Evolutionary conservation across 2,113 vertebrate genomes (phyloP), one percentile per base, ranked within the genome.

Genomic region (Hippocampus barbouri): DNA sequence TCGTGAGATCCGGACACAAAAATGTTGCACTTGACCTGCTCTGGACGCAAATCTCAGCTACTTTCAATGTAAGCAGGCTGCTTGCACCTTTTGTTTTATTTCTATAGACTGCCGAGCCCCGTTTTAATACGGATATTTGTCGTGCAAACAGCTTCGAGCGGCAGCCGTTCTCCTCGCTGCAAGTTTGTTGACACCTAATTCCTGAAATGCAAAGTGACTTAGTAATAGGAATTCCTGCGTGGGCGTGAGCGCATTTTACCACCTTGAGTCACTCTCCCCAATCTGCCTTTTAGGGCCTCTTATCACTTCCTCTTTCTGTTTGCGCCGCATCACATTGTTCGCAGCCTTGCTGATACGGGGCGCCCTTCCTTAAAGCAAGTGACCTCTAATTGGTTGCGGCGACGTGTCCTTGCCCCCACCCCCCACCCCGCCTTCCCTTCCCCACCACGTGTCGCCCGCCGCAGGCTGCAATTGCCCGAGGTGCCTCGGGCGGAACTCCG

Each of bases 271-370:
- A 64, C 75, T 11, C 11, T 59, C 72, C 20, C 27, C 65, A 54
- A 72, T 71, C 62, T 38, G 10, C 16, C 49, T 84, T 61, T 85
- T 78, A 83, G 18, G 16, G 47, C 62, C 30, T 25, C 45, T 53
- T 66, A 68, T 74, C 16, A 18, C 79, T 83, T 85, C 83, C 78
- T 73, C 49, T 51, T 27, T 69, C 47, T 77, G 80, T 84, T 82
- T 81, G 70, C 70, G 74, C 0, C 53, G 57, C 49, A 40, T 65
- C 68, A 56, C 59, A 70, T 62, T 23, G 21, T 83, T 80, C 65
- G 64, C 59, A 41, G 67, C 20, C 77, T 67, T 15, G 68, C 23
- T 53, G 65, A 75, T 74, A 70, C 34, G n/a, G 0, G 1, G 30
- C 59, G 45, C 4, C 20, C 72, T 75, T 73, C 68, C 70, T 74